Base-by-base conservation (phyloP, 2,797 vertebrate species). In the Mus caroli region DNA sequence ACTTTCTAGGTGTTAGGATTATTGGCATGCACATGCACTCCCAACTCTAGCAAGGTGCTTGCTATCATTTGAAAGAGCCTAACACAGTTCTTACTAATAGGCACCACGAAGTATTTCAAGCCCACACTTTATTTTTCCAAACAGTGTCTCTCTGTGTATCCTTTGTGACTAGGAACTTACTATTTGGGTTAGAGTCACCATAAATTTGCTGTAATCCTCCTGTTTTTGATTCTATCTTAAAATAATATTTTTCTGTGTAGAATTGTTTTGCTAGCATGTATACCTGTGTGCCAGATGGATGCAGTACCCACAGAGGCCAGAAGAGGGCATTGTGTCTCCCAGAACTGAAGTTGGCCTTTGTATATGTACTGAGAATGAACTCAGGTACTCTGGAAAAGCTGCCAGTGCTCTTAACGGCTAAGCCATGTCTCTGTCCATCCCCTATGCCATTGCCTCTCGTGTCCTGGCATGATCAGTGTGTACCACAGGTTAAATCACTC, bases 51-150 rank as follows among this genome's bases (percentile, higher is more conserved):
- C 79, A 84, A 96, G 60, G 71, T 28, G 88, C 28, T 85, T 92
- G 34, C 50, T 75, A 56, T 24, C 37, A 89, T 91, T 76, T 94
- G 31, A 62, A 94, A 96, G 69, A 83, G n/a, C 24, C 58, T 73
- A 69, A 14, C 17, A 93, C 20, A 96, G 26, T 90, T 17, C 13
- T 85, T 78, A 69, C 50, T 85, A 77, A 60, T 40, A 24, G 19
- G 56, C 31, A 69, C 71, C 28, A 20, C 7, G 8, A 52, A 90
- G 50, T 50, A 50, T 69, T 50, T 58, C 50, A 89, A 43, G 26
- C 37, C n/a, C 24, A 62, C 0, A 11, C 46, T 89, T 62, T 69
- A 46, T 62, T 43, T 83, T 46, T 84, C 28, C 37, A 62, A 56
- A 40, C 37, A 60, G 26, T 19, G 56, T 77, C 56, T 73, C 6